Conservation (phyloP, 1,140 invertebrate genomes). For the Mizuhopecten yessoensis region DNA sequence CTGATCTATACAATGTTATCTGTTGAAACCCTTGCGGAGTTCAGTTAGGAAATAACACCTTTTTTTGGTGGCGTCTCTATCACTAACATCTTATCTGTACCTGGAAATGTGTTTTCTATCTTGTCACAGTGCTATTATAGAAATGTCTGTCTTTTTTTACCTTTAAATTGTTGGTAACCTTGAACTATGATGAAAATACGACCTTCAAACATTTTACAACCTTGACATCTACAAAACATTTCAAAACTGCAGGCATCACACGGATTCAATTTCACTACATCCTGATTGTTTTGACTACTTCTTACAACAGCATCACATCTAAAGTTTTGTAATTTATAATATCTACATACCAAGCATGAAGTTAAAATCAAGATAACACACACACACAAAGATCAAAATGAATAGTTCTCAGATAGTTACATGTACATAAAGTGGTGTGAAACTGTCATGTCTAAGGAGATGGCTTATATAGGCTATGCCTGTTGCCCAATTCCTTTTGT, state of each 20-base stretch:
- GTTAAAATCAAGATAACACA: neutral
- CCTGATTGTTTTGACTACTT: too few species aligned
- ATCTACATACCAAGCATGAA: neutral
- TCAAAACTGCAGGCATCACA: too few species aligned
- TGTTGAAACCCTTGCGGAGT: neutral
- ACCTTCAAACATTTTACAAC: neutral
- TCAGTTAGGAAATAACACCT: neutral
- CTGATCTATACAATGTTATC: neutral
- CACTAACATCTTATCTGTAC: neutral
- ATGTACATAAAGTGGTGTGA: neutral
- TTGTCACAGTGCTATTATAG: neutral
- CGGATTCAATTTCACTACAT: too few species aligned
- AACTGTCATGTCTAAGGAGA: too few species aligned
- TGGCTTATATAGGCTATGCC: too few species aligned
- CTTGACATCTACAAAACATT: neutral
- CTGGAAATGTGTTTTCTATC: slow-evolving; percentile 20
- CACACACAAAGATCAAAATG: neutral
- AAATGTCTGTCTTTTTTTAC: neutral
- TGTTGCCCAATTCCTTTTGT: too few species aligned
- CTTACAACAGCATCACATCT: too few species aligned
- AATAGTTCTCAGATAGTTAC: neutral
- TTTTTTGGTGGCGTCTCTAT: slow-evolving; percentile 30
- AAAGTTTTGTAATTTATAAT: too few species aligned
- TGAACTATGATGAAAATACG: neutral
- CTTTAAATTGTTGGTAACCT: neutral